Conservation (phyloP, 1,140 invertebrate genomes). For the Orius insidiosus region DNA sequence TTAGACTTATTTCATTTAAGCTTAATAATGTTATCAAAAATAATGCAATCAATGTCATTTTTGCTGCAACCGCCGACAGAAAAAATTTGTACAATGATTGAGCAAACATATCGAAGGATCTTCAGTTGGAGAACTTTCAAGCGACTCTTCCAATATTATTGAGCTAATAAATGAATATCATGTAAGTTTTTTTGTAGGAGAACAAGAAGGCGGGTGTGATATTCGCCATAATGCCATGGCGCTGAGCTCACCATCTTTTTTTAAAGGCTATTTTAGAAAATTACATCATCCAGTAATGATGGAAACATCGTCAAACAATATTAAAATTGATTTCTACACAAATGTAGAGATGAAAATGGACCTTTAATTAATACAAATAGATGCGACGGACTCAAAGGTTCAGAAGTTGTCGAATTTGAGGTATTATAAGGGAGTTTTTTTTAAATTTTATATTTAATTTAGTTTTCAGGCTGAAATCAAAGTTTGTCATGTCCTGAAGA, state of each 20-base stretch:
- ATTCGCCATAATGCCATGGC: too few relatives aligned
- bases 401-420: too few relatives aligned
- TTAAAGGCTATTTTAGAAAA: slow-evolving; percentile 63
- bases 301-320: slow-evolving; percentile 63
- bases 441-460: slow-evolving; percentile 11
- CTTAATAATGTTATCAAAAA: slow-evolving; percentile 79
- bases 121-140: slow-evolving; percentile 63
- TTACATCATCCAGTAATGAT: slow-evolving; percentile 86
- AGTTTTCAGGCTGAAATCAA: slow-evolving; percentile 42
- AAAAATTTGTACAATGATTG: slow-evolving; percentile 67
- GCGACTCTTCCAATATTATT: slow-evolving; percentile 88
- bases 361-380: slow-evolving; percentile 51
- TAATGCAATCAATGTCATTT: slow-evolving; percentile 92
- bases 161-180: slow-evolving; percentile 75
- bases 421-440: too few relatives aligned
- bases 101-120: slow-evolving; percentile 65
- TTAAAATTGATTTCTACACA: slow-evolving; percentile 77
- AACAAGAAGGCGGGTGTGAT: too few relatives aligned
- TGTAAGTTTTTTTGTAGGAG: too few relatives aligned
- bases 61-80: slow-evolving; percentile 88
- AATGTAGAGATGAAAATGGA: slow-evolving; percentile 49
- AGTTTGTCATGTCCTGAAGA: slow-evolving; percentile 51
- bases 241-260: too few relatives aligned
- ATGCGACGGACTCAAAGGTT: slow-evolving; percentile 57
- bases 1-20: slow-evolving; percentile 17